Conservation (phyloP, 2,797 vertebrate species). For the Acanthopagrus latus region DNA sequence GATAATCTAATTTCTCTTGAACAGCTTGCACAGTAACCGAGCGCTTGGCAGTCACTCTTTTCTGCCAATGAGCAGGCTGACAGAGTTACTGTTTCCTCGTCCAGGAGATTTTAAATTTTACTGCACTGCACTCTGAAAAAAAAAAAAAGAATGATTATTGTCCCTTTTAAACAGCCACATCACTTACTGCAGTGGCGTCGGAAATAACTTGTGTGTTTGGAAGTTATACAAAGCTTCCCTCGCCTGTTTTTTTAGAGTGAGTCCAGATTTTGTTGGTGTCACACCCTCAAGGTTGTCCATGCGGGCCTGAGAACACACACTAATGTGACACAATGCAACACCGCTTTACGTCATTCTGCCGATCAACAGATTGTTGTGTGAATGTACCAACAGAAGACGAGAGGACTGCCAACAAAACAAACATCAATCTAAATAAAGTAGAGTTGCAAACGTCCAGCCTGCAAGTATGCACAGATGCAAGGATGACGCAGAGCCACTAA, state of each 20-base stretch:
- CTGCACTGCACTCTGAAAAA: background rate
- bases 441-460: background rate
- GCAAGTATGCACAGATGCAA: background rate
- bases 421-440: background rate
- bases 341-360: background rate
- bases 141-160: background rate
- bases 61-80: constrained; percentile 10
- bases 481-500: background rate
- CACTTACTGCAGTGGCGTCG: background rate
- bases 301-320: too few relatives aligned
- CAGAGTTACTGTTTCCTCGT: constrained; percentile 33
- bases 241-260: background rate
- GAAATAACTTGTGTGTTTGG: background rate
- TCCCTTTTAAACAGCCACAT: background rate
- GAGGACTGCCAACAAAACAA: background rate
- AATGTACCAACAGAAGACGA: background rate
- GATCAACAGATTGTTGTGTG: background rate
- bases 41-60: constrained; percentile 32
- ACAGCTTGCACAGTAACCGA: constrained; percentile 54
- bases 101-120: constrained; percentile 15
- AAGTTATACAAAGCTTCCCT: background rate
- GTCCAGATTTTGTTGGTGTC: background rate
- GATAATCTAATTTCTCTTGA: constrained; percentile 51
- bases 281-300: background rate
- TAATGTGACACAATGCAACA: background rate